Evolutionary conservation across 2,113 vertebrate species (phyloP), one percentile per base, ranked within the genome.

Genomic region (Stigmatopora argus): DNA sequence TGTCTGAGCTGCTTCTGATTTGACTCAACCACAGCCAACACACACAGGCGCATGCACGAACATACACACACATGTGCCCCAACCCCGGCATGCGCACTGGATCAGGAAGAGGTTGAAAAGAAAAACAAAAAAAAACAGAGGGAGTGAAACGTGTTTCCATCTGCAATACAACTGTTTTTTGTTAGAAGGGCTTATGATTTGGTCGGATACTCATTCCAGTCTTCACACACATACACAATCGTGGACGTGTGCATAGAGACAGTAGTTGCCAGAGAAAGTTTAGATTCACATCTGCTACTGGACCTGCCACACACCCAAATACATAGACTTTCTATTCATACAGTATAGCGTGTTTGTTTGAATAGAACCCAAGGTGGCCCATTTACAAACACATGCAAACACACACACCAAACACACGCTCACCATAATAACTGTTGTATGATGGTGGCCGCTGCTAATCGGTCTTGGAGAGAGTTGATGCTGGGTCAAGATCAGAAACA

Each of bases 81-180:
- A 64, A 72, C 79, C 75, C 62, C 83, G 77, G 80, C 77, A 72
- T 74, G 79, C 78, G 84, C 87, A 89, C 85, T 77, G 85, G 88
- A 89, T 83, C 85, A 85, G 82, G 83, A 85, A 84, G 78, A 79
- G 72, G 68, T 62, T 31, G 26, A 31, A 31, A 31, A 31, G 15
- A 78, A 78, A 69, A 74, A 79, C 65, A 60, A 44, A 61, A 69
- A 68, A 69, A 66, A 71, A 52, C 66, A 68, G 73, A 70, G 55
- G 48, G 72, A 69, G 77, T 63, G 73, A 81, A 85, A 82, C 77
- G 72, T 78, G 82, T 70, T 88, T 87, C 89, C 89, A 90, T 92
- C 87, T 92, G 91, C 19, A 53, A 83, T 82, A 89, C 89, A 89
- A 89, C 90, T 91, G 91, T 72, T 91, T 91, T 72, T 84, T 80